Base-by-base conservation (phyloP, 2,797 vertebrate genomes). In the Scleropages formosus region DNA sequence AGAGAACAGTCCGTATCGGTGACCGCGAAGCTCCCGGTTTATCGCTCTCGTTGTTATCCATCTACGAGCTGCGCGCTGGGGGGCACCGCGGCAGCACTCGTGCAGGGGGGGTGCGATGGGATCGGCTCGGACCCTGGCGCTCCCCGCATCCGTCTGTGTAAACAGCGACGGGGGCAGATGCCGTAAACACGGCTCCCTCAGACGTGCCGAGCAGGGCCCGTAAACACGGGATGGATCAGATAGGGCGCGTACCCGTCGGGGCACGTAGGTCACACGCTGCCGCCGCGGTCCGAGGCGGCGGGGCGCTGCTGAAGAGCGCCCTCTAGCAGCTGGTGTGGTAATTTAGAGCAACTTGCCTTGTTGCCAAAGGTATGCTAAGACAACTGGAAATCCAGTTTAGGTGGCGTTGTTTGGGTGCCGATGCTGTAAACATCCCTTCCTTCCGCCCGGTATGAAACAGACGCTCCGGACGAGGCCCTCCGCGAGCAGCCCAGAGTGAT, bases 101-200 rank as follows among this genome's bases (percentile, higher is more conserved):
- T 78, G 70, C 77, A 47, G 31, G 68, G n/a, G 78, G 77, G 44
- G 56, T 24, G 39, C 7, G 75, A 78, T 63, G n/a, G 49, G 69
- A 81, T 84, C 76, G 16, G 72, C 39, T 73, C 56, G 9, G 44
- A 73, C 78, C 82, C 78, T 63, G 20, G 75, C 83, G 78, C 85
- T 88, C 87, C 85, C 91, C 88, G 63, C 72, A 51, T 75, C 80
- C 77, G 74, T 85, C 87, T 87, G 58, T 85, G 80, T 90, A 89
- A 90, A 87, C 87, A 84, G 49, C 61, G 59, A 60, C 13, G 26
- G 31, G 31, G n/a, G 73, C 62, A 56, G n/a, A 71, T 67, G 53
- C 39, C 71, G 58, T 90, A 89, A 90, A 87, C 86, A 84, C 44
- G 86, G 72, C 64, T 69, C 70, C 64, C n/a, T 75, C 67, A 80